phyloP scores from a whole-genome alignment of 2,797 vertebrate genomes.

The Rhodeus uyekii region DNA sequence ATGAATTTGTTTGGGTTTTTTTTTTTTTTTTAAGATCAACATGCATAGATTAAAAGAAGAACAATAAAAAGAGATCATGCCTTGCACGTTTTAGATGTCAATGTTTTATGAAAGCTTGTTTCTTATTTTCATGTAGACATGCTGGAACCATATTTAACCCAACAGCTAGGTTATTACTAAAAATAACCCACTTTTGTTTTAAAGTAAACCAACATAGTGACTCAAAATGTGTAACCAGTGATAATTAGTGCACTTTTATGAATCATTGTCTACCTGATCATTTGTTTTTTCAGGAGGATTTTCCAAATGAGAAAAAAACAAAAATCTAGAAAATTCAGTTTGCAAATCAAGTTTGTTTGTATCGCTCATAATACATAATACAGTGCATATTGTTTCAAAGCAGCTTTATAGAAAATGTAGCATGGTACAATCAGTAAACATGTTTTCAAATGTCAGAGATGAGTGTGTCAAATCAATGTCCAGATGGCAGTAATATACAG shows the following conservation, averaged over 20 bases:
- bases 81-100: neutral
- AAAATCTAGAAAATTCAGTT: neutral
- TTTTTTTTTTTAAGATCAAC: neutral
- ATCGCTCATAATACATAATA: no score
- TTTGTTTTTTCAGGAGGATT: neutral
- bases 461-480: neutral
- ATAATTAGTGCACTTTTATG: neutral
- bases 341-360: no score
- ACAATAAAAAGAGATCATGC: neutral
- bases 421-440: neutral
- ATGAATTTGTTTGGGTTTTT: neutral
- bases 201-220: no score
- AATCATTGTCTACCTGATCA: neutral
- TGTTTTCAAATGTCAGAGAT: neutral
- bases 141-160: no score
- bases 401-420: no score
- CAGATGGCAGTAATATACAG: neutral
- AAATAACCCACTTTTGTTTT: no score
- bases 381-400: no score
- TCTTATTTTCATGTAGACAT: neutral
- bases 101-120: neutral
- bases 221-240: no score
- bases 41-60: neutral
- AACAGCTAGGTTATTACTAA: no score
- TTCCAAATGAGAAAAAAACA: neutral